Conservation (phyloP, 2,888 invertebrate species). For the Hecatera dysodea region DNA sequence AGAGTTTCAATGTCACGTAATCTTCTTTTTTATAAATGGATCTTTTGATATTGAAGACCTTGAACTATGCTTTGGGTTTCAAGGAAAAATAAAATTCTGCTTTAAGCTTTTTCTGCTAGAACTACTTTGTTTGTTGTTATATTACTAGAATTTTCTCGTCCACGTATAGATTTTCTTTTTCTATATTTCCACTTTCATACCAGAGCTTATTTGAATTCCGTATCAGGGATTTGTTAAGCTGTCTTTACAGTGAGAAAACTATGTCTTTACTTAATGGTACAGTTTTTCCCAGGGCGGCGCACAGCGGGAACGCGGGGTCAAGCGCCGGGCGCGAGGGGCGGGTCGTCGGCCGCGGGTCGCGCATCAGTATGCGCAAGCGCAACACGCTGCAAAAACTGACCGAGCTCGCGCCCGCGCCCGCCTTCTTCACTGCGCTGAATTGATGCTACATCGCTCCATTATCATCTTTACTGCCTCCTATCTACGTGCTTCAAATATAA, state of each 20-base stretch:
- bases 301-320: slow-evolving; percentile 84
- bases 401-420: slow-evolving; percentile 68
- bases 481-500: slow-evolving; percentile 63
- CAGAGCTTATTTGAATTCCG: not conserved
- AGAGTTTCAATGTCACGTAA: not conserved
- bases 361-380: slow-evolving; percentile 84
- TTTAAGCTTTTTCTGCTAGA: not conserved
- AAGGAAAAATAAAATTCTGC: not conserved
- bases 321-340: slow-evolving; percentile 75
- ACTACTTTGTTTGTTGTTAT: not conserved
- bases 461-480: slow-evolving; percentile 68
- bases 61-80: slow-evolving; percentile 5
- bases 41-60: not conserved
- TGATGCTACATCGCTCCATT: slow-evolving; percentile 72
- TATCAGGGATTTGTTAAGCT: not conserved
- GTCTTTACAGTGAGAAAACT: slow-evolving; percentile 28
- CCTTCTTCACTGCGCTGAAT: slow-evolving; percentile 67
- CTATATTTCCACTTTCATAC: not conserved
- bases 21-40: not conserved
- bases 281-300: slow-evolving; percentile 67
- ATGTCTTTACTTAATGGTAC: slow-evolving; percentile 30
- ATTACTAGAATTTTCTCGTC: not conserved
- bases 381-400: slow-evolving; percentile 80
- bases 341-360: slow-evolving; percentile 82
- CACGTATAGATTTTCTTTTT: not conserved